phyloP scores from a whole-genome alignment of 2,797 vertebrate species.

The Siniperca scherzeri region DNA sequence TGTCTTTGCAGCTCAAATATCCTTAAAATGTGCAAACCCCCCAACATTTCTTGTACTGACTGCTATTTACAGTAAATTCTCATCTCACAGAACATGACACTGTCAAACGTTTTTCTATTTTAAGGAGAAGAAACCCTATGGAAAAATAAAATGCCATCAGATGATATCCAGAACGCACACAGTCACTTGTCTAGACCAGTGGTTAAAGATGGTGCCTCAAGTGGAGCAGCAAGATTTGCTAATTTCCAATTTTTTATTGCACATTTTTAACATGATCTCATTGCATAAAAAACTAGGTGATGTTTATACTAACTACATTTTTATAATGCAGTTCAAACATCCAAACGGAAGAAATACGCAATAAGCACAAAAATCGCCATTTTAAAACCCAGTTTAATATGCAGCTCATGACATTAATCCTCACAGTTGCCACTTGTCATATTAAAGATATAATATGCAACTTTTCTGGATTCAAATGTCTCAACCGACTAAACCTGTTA shows the following conservation, averaged over 20 bases:
- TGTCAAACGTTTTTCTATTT: conserved; percentile 24
- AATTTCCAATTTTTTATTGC: background rate
- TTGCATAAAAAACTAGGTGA: background rate
- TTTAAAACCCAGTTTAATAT: background rate
- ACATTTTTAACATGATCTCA: background rate
- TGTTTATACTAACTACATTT: conserved; percentile 4
- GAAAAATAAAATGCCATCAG: conserved; percentile 30
- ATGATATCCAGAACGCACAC: background rate
- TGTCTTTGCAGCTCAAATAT: conserved; percentile 13
- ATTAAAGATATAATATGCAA: too few species aligned
- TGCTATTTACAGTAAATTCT: conserved; percentile 39
- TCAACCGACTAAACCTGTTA: too few species aligned
- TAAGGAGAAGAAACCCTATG: background rate
- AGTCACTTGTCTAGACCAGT: background rate
- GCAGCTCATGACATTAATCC: background rate
- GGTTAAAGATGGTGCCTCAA: background rate
- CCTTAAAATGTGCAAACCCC: conserved; percentile 19
- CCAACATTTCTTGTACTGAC: background rate
- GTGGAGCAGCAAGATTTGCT: background rate
- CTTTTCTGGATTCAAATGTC: too few species aligned
- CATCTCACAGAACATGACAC: conserved; percentile 8
- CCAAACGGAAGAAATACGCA: background rate
- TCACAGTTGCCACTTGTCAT: background rate
- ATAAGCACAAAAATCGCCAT: background rate
- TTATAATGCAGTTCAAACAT: background rate